Base-by-base conservation (phyloP, 2,888 invertebrate species). In the Drosophila niveifrons region DNA sequence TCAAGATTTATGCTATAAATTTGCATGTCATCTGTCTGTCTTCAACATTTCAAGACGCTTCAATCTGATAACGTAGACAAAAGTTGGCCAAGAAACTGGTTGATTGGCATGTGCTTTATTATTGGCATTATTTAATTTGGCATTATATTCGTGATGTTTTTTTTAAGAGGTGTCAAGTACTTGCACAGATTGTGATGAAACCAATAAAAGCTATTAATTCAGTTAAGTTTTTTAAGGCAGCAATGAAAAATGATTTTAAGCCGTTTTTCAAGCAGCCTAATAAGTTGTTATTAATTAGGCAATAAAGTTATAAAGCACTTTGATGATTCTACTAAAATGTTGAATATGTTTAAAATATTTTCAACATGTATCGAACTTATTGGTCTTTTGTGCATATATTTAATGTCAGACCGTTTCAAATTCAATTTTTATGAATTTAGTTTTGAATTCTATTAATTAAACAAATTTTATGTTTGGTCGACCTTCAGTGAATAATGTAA, bases 11-110 rank as follows among this genome's bases (percentile, higher is more conserved):
- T 39, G 13, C 10, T 13, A 28, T 39, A 6, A 39, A 52, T 52
- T 52, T 52, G 52, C 52, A 52, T 52, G 23, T 52, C 39, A 28
- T 52, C 39, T 52, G 39, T 39, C 28, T 41, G 52, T 41, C 52
- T 28, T 41, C 11, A 52, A 23, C 52, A 39, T 28, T 41, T 52
- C 10, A 13, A 10, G 52, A 28, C 39, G 28, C 23, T 23, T 23
- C 23, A 23, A 52, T 39, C 52, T 39, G 52, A 41, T 28, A 41
- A 52, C 28, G 18, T 11, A 48, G 47, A 29, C 15, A 13, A 48
- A 13, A 48, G 29, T 48, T 48, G 31, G 48, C 28, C 15, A 31
- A 48, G 29, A 28, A 47, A 47, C n/a, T 17, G 9, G 10, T n/a
- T 36, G 36, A 36, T 36, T 36, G 36, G 15, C 36, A 4, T 36